These are phyloP conservation scores for Cygnus atratus DNA, from an alignment of 2,113 vertebrate species.

Conservation along the genomic window DNA sequence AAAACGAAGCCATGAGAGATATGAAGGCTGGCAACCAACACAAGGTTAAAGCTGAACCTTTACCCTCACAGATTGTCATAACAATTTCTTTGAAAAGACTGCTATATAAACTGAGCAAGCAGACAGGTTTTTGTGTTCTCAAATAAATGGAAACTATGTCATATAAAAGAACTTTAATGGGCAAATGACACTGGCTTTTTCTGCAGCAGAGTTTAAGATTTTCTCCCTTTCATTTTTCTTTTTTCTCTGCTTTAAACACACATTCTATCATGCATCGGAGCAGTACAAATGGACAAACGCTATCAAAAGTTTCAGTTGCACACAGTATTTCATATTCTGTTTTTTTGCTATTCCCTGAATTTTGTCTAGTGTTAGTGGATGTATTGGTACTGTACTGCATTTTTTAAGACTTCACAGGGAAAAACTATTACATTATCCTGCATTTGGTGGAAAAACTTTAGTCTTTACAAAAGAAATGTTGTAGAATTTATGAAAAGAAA, in stretches of 20 bases:
- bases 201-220: conserved; percentile 16
- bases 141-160: conserved; percentile 47
- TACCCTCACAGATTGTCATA: conserved; percentile 27
- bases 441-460: background rate
- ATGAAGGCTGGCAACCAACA: conserved; percentile 12
- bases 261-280: conserved; percentile 23
- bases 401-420: background rate
- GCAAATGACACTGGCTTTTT: conserved; percentile 20
- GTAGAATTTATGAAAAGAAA: conserved; percentile 67
- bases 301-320: background rate
- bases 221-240: conserved; percentile 14
- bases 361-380: background rate
- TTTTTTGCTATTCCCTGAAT: background rate
- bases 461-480: conserved; percentile 50
- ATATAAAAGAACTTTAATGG: conserved; percentile 30
- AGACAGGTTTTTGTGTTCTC: conserved; percentile 45
- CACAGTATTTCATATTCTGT: background rate
- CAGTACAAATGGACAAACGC: background rate
- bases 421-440: background rate
- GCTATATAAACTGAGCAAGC: conserved; percentile 17
- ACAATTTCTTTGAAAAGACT: conserved; percentile 28
- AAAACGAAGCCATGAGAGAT: background rate
- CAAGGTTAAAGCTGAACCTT: conserved; percentile 9
- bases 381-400: background rate
- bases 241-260: conserved; percentile 23